A percentile compares a stretch with the other conserved stretches of the same genome.
Conservation (phyloP, 2,797 vertebrate species). For the Neosilurus hyrtlii region DNA sequence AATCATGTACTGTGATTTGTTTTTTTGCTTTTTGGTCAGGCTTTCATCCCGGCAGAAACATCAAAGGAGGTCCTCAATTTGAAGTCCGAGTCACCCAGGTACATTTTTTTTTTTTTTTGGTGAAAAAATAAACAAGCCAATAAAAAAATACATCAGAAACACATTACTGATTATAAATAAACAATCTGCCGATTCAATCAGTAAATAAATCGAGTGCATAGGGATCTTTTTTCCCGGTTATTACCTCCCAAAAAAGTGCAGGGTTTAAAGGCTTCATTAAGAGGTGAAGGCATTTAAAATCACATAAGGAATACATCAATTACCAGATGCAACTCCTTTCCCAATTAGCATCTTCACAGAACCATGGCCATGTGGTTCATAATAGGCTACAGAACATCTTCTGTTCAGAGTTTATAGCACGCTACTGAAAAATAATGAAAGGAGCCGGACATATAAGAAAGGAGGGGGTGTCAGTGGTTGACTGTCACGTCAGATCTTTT, state of each 20-base stretch:
- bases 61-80: not conserved
- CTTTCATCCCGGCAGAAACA: not conserved
- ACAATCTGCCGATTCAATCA: not conserved
- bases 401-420: conserved; percentile 31
- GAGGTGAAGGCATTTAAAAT: conserved; percentile 24
- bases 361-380: conserved; percentile 27
- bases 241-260: not conserved
- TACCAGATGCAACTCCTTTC: conserved; percentile 28
- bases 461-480: not conserved
- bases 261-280: conserved; percentile 30
- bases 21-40: not conserved
- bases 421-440: conserved; percentile 24
- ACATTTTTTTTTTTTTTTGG: not conserved
- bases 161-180: not conserved
- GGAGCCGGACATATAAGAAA: not conserved
- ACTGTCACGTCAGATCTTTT: conserved; percentile 5
- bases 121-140: not conserved
- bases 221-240: not conserved
- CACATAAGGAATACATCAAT: conserved; percentile 42
- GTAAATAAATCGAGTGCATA: not conserved
- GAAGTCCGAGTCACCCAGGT: not conserved
- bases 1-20: conserved; percentile 5
- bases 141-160: not conserved
- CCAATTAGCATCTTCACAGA: conserved; percentile 38
- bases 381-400: conserved; percentile 31